A percentile compares a stretch with the other conserved stretches of the same genome.
Evolutionary conservation across 53 echinoderm and acorn worm genomes (phyloP).

Genomic region (Hippasteria phrygiana): DNA sequence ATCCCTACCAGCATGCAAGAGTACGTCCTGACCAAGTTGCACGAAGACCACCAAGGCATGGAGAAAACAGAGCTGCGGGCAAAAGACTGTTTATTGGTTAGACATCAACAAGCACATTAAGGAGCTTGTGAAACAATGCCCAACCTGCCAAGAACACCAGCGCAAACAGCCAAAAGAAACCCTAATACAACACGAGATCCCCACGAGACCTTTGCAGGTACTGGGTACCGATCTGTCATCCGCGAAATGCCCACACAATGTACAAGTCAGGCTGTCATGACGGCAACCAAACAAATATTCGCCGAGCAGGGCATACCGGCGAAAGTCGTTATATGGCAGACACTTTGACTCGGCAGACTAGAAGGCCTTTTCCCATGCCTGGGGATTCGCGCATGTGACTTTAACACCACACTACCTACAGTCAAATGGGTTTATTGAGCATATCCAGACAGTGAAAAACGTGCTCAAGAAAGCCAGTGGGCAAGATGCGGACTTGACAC

Average conservation of each 20-base stretch:
- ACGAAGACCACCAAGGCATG: conserved; percentile 59
- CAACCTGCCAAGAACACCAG: conserved; percentile 59
- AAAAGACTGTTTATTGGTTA: conserved; percentile 59
- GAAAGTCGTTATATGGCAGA: conserved; percentile 55
- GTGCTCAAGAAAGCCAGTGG: conserved; percentile 65
- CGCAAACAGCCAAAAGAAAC: conserved; percentile 21
- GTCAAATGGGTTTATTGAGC: conserved; percentile 72
- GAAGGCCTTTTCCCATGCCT: conserved; percentile 64
- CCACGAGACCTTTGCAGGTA: conserved; percentile 75
- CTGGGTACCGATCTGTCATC: conserved; percentile 71
- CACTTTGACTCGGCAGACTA: conserved; percentile 65
- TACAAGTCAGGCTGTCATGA: conserved; percentile 64
- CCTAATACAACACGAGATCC: conserved; percentile 55
- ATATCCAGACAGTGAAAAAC: conserved; percentile 73
- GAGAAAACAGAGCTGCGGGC: conserved; percentile 54
- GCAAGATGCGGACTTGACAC: conserved; percentile 47
- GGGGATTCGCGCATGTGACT: conserved; percentile 73
- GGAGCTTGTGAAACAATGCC: conserved; percentile 38
- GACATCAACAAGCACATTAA: conserved; percentile 37
- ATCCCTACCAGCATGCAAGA: conserved; percentile 42
- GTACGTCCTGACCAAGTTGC: conserved; percentile 30
- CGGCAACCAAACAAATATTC: conserved; percentile 47
- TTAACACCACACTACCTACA: conserved; percentile 74
- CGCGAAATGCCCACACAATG: conserved; percentile 32
- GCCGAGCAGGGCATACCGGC: conserved; percentile 72